Evolutionary conservation across 2,113 vertebrate species (phyloP), one percentile per base, ranked within the genome.

Genomic region (Oxyura jamaicensis): DNA sequence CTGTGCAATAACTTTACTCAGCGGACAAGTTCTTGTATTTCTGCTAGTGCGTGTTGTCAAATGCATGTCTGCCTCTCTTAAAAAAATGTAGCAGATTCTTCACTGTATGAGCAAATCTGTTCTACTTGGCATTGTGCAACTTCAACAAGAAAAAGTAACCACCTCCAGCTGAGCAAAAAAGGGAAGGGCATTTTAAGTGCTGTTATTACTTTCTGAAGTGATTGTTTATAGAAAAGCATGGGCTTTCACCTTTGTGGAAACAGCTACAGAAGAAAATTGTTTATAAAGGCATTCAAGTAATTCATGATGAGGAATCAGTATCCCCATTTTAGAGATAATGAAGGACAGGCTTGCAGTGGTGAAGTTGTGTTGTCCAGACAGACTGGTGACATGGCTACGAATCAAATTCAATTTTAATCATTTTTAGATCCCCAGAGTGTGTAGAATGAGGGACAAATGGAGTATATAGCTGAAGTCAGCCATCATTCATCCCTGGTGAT

Each of bases 1-100:
- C 48, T 67, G 65, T 39, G 58, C 75, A 63, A 7, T 83, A 73
- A 77, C 67, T 93, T 79, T 21, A 67, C 78, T 84, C 85, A 85
- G 82, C 12, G 0, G 35, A 17, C 10, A 23, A 66, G 50, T 55
- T 62, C 59, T 73, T 86, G 50, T 71, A 63, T 86, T 66, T 58
- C 48, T 85, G 31, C 35, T 60, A 16, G 28, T 66, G 79, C 72
- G 31, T 68, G 35, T 63, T 63, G 23, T 39, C 60, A 63, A 26
- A 63, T 39, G 10, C 9, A 12, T 8, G 10, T 78, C 58, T 41
- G 8, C 56, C 11, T 72, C 19, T 93, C 66, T 17, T 28, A 52
- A 76, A 29, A 84, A 84, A 91, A 35, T 55, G 3, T 10, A 56
- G 48, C 2, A 18, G 13, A 29, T 92, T 92, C 59, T 90, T 88